Evolutionary conservation across 2,797 vertebrate genomes (phyloP), one percentile per base, ranked within the genome.

Genomic region (Trichosurus vulpecula): DNA sequence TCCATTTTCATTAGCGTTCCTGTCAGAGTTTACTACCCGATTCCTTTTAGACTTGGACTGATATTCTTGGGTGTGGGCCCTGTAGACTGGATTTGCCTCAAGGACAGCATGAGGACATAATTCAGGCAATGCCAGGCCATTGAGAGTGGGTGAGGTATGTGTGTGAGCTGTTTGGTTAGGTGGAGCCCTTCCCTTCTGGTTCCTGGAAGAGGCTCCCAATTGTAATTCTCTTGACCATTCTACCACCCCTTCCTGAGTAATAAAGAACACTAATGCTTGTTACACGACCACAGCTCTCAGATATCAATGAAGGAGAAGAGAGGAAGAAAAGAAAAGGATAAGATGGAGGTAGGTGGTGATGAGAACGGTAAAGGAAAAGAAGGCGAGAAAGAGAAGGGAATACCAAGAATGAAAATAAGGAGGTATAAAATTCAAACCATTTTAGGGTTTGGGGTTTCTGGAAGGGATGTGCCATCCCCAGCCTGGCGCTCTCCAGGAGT

Each of bases 391-490:
- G 66, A 51, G 41, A 87, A 27, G 66, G 8, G 66, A 22, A 81
- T 81, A 47, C 6, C 41, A 81, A 81, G 41, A 87, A 47, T 27
- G 25, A 51, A 87, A 41, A 87, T 51, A 53, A n/a, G 31, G 14
- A 66, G 66, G 55, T 35, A 35, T 19, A 51, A n/a, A 91, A 52
- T 10, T 0, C 99, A 61, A 98, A 99, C 99, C 98, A 99, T 99
- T 98, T 99, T 99, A 97, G 99, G 99, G 98, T 99, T 99, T 94
- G 99, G 99, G 52, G 99, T 99, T 98, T 99, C 99, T 0, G 99
- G 99, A 97, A 99, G 99, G 97, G 99, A 99, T 0, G 99, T 99
- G 97, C 99, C 99, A 0, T 99, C 99, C 0, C 99, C 99, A 19
- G 99, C 99, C 98, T 99, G 99, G 96, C 99, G 99, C 98, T 99